Base-by-base conservation (phyloP, 2,888 invertebrate genomes). In the Ormyrus nitidulus region DNA sequence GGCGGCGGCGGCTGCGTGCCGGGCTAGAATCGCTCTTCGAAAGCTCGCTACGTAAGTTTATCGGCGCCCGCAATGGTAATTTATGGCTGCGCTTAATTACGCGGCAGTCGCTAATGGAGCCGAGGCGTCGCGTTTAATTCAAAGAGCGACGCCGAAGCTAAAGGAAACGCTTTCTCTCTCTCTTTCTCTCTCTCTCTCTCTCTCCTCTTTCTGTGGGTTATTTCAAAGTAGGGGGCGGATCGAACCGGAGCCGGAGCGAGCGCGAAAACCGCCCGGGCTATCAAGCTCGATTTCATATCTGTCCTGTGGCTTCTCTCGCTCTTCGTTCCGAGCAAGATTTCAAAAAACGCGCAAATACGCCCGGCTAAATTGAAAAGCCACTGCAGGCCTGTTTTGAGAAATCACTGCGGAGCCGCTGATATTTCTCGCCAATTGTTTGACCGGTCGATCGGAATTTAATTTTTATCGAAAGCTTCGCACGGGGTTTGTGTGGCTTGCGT, bases 31-130 rank as follows among this genome's bases (percentile, higher is more conserved):
- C 77, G 62, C 71, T 73, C 72, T 78, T 72, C 79, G 65, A 59
- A 59, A 59, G 59, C 59, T 68, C 62, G 19, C 19, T 80, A 71
- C 79, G 79, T 75, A 81, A 82, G 82, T 81, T 83, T 81, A 82
- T 82, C 81, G 81, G 82, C 69, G 61, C 71, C 64, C 70, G 74
- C 79, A 66, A 84, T 83, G 82, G 83, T 83, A 84, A 86, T 86
- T 86, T 85, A 86, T 83, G 82, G 84, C 75, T 56, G 79, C 75
- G 83, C 82, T 86, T 86, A 86, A 86, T 86, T 86, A 86, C 85
- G 82, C 85, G 79, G 81, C 75, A 83, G 82, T 83, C 83, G 83
- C 85, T 86, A 86, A 86, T 86, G 86, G 84, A 84, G 81, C 81
- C 72, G 69, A 82, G 83, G 82, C 81, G 82, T 79, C 82, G 83